A percentile compares a stretch with the other conserved stretches of the same genome.
Evolutionary conservation across 2,113 vertebrate genomes (phyloP).

Genomic region (Aldabrachelys gigantea): DNA sequence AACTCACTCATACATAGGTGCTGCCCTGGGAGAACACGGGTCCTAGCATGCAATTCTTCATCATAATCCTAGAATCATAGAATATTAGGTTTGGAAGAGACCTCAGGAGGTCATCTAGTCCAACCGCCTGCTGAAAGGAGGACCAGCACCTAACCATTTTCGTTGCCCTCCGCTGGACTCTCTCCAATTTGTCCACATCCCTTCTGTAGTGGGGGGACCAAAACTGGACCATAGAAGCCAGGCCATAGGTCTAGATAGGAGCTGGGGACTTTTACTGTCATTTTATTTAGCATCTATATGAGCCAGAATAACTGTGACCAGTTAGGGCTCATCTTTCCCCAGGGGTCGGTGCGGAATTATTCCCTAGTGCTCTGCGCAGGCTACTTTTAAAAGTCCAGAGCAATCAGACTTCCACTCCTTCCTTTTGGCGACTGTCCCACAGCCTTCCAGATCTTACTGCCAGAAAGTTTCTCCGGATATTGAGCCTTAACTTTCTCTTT

Average conservation of each 20-base stretch:
- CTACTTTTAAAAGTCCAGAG: background rate
- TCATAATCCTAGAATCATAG: background rate
- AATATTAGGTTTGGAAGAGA: no score
- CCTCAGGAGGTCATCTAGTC: no score
- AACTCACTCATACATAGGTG: background rate
- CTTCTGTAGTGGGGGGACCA: no score
- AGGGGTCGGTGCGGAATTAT: background rate
- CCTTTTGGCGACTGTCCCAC: background rate
- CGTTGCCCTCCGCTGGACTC: no score
- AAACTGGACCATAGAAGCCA: background rate
- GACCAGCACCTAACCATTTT: no score
- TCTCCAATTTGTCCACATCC: no score
- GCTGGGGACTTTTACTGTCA: no score
- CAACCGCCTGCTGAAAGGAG: no score
- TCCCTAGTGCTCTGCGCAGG: background rate
- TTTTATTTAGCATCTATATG: background rate
- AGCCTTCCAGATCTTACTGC: background rate
- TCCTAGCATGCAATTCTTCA: background rate
- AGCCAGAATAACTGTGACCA: background rate
- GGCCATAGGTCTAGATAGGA: background rate
- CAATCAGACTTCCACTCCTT: background rate
- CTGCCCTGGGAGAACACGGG: background rate
- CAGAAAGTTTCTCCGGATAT: background rate
- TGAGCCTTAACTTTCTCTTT: background rate
- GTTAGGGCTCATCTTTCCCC: background rate